These are phyloP conservation scores for Euclidia mi DNA, from an alignment of 2,888 invertebrate genomes.

Conservation along the genomic window DNA sequence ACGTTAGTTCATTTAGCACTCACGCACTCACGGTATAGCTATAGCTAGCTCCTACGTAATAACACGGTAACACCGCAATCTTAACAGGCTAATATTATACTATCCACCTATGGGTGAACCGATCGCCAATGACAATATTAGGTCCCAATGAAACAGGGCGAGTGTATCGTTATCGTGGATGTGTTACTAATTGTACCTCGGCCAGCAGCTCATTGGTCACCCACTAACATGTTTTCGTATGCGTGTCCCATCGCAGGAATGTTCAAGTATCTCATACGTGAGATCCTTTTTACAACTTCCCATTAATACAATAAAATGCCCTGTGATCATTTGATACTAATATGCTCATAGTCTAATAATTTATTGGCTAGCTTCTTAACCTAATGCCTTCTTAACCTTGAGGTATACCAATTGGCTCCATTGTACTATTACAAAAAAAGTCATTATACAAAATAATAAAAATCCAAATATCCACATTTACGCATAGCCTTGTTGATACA, in stretches of 20 bases:
- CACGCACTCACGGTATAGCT: conserved; percentile 12
- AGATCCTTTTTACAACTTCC: background rate
- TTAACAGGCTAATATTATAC: conserved; percentile 1
- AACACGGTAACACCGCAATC: conserved; percentile 4
- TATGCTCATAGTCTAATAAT: no score
- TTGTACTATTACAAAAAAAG: no score
- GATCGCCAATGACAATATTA: conserved; percentile 32
- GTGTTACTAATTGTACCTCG: background rate
- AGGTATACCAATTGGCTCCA: no score
- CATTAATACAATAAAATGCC: background rate
- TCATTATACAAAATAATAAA: no score
- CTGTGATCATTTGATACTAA: no score
- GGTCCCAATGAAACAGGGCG: conserved; percentile 25
- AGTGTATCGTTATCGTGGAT: conserved; percentile 16
- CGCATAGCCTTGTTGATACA: background rate
- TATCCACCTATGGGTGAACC: conserved; percentile 2
- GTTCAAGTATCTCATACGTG: background rate
- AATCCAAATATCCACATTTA: background rate
- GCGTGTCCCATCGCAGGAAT: background rate
- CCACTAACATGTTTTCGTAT: conserved; percentile 1
- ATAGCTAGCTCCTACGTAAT: conserved; percentile 10
- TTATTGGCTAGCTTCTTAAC: no score
- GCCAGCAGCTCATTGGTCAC: background rate
- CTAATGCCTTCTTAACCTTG: no score
- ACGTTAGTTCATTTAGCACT: conserved; percentile 73